Percentiles rank a stretch among this genome's conserved stretches.
phyloP scores from a whole-genome alignment of 2,888 invertebrate species.

The Thymelicus acteon region DNA sequence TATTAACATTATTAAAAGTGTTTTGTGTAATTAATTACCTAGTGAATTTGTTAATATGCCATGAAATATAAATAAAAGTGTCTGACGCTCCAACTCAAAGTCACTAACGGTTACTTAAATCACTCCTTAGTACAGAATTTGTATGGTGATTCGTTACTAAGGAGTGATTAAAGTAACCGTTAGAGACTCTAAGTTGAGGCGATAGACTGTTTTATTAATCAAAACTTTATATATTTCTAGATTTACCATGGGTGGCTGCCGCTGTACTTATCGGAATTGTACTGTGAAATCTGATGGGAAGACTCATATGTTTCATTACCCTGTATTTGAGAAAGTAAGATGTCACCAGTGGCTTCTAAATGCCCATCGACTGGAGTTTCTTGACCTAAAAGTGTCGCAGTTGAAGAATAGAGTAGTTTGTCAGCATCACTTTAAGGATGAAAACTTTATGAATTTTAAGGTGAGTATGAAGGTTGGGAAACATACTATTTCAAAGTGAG shows the following conservation, averaged over 20 bases:
- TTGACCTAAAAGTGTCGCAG: constrained; percentile 83
- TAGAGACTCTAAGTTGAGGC: too few relatives aligned
- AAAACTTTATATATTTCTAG: constrained; percentile 11
- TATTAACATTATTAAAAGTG: too few relatives aligned
- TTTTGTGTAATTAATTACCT: too few relatives aligned
- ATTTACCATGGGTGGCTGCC: constrained; percentile 83
- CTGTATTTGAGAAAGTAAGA: constrained; percentile 84
- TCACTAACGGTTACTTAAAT: too few relatives aligned
- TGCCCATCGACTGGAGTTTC: constrained; percentile 79
- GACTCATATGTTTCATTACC: constrained; percentile 86
- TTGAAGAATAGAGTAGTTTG: constrained; percentile 86
- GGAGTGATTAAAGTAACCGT: too few relatives aligned
- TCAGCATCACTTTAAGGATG: constrained; percentile 84
- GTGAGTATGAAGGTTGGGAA: constrained; percentile 49
- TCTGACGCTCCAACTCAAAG: too few relatives aligned
- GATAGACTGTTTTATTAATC: too few relatives aligned
- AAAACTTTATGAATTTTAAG: constrained; percentile 82
- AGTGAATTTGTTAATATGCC: too few relatives aligned
- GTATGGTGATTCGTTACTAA: too few relatives aligned
- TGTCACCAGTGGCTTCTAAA: constrained; percentile 86
- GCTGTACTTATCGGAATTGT: constrained; percentile 85
- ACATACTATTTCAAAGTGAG: background rate
- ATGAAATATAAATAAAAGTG: too few relatives aligned
- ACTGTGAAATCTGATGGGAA: constrained; percentile 77
- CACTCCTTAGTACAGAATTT: too few relatives aligned